Percentiles rank a stretch among this genome's conserved stretches.
Evolutionary conservation across 1,140 invertebrate species (phyloP).

Genomic region (Psilanteris sp.): DNA sequence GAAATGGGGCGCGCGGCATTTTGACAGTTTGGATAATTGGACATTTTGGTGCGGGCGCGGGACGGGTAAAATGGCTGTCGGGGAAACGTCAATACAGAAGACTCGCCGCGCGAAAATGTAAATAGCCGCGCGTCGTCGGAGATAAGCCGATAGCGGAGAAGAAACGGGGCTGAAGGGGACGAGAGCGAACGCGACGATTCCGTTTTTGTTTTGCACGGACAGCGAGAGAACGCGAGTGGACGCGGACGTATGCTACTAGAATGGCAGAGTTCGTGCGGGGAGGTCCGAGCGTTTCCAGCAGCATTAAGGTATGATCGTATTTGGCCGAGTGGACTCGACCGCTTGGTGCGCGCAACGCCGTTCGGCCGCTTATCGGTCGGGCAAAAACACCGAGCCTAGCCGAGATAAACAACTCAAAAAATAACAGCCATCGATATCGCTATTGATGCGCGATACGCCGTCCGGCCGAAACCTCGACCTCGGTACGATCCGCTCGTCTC

Average conservation of each 20-base stretch:
- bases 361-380: not conserved
- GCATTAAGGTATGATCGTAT: slow-evolving; percentile 75
- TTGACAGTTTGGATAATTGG: too few species aligned
- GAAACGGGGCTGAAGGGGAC: too few species aligned
- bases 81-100: slow-evolving; percentile 78
- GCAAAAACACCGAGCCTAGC: not conserved
- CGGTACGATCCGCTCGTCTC: too few species aligned
- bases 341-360: not conserved
- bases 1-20: too few species aligned
- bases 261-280: slow-evolving; percentile 83
- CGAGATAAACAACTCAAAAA: not conserved
- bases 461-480: too few species aligned
- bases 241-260: slow-evolving; percentile 63
- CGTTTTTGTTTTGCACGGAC: too few species aligned
- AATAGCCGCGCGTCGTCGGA: slow-evolving; percentile 56
- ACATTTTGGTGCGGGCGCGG: too few species aligned
- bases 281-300: slow-evolving; percentile 79
- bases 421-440: not conserved
- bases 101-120: slow-evolving; percentile 58
- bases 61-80: slow-evolving; percentile 76
- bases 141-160: slow-evolving; percentile 1
- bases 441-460: not conserved
- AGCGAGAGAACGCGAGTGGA: slow-evolving; percentile 5
- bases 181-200: too few species aligned
- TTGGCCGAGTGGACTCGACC: not conserved